Evolutionary conservation across 2,888 invertebrate species (phyloP).

Genomic region (Thymelicus sylvestris): DNA sequence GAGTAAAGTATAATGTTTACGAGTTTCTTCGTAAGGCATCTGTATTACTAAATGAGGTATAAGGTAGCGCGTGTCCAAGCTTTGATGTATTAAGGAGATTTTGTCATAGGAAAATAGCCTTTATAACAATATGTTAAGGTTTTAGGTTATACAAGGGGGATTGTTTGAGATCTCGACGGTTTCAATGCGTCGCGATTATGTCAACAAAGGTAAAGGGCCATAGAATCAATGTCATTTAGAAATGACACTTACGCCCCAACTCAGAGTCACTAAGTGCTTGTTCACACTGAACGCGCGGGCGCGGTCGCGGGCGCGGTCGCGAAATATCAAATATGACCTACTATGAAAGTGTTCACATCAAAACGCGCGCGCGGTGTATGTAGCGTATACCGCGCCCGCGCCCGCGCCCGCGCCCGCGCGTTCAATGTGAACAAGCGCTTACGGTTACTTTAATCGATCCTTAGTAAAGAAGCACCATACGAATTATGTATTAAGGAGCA

Average conservation of each 20-base stretch:
- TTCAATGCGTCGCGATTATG: slow-evolving; percentile 34
- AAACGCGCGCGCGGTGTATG: no score
- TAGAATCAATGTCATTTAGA: slow-evolving; percentile 9
- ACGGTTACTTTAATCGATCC: no score
- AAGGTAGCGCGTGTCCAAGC: slow-evolving; percentile 22
- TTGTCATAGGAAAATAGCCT: not conserved
- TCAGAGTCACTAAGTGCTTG: no score
- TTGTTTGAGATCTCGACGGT: slow-evolving; percentile 33
- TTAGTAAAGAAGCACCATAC: no score
- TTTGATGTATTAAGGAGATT: slow-evolving; percentile 33
- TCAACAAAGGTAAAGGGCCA: slow-evolving; percentile 26
- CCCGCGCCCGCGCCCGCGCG: no score
- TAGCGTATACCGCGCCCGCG: no score
- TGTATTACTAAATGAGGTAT: slow-evolving; percentile 25
- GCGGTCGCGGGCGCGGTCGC: no score
- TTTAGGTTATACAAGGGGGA: not conserved
- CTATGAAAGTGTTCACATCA: no score
- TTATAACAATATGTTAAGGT: slow-evolving; percentile 10
- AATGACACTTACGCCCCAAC: not conserved
- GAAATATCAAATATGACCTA: no score
- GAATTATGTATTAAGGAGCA: no score
- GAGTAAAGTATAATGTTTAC: slow-evolving; percentile 9
- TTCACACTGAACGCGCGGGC: no score
- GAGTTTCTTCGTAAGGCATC: slow-evolving; percentile 15
- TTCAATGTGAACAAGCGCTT: no score